phyloP scores from a whole-genome alignment of 2,888 invertebrate species.

The Cerastis rubricosa region DNA sequence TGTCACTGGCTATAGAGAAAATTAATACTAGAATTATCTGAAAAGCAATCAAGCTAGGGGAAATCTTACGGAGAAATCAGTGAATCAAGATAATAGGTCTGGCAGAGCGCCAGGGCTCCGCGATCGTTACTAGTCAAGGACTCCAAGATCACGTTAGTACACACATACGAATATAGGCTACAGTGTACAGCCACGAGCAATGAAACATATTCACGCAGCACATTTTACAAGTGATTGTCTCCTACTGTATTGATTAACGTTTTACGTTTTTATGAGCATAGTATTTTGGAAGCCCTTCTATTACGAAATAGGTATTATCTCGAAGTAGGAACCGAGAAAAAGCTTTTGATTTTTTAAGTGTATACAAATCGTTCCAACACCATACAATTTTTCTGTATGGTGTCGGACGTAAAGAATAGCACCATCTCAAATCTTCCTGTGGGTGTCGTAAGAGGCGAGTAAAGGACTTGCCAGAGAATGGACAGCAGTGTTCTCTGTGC shows the following conservation, averaged over 20 bases:
- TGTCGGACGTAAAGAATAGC: too few species aligned
- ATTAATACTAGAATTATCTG: slow-evolving; percentile 49
- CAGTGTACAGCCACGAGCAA: slow-evolving; percentile 2
- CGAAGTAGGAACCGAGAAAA: background rate
- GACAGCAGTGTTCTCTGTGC: too few species aligned
- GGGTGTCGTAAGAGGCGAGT: too few species aligned
- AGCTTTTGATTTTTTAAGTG: too few species aligned
- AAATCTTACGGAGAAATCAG: slow-evolving; percentile 66
- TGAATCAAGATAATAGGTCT: slow-evolving; percentile 73
- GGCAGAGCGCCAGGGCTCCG: slow-evolving; percentile 77
- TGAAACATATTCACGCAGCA: background rate
- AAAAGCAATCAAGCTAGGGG: slow-evolving; percentile 49
- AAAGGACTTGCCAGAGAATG: too few species aligned
- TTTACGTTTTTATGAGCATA: background rate
- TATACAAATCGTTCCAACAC: too few species aligned
- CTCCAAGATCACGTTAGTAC: slow-evolving; percentile 72
- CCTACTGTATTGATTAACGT: background rate
- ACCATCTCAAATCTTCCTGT: too few species aligned
- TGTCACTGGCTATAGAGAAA: slow-evolving; percentile 16
- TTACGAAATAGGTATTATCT: background rate
- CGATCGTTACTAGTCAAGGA: slow-evolving; percentile 79
- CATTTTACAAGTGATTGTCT: background rate
- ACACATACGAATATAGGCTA: slow-evolving; percentile 42
- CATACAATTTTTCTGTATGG: too few species aligned
- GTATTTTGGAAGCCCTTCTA: background rate